Conservation (phyloP, 2,888 invertebrate genomes). For the Aromia moschata region DNA sequence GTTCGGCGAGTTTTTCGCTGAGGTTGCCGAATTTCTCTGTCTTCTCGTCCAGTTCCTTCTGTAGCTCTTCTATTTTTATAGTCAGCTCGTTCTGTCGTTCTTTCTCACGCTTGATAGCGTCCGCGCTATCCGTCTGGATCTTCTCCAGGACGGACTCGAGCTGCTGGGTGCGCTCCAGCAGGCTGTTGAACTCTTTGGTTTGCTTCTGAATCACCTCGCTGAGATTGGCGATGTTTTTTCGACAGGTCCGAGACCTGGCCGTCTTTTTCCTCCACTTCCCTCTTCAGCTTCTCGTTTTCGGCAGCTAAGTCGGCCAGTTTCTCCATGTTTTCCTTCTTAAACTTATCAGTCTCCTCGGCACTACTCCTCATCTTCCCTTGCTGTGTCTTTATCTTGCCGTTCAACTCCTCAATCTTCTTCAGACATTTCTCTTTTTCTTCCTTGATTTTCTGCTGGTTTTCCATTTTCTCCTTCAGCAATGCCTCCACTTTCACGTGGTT, state of each 20-base stretch:
- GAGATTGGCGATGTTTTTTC: constrained; percentile 22
- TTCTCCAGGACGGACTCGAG: constrained; percentile 27
- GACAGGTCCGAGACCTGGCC: constrained; percentile 28
- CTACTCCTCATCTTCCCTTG: neutral
- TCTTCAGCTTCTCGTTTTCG: constrained; percentile 22
- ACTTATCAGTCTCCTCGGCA: neutral
- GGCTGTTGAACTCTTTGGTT: constrained; percentile 37
- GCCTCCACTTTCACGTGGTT: neutral
- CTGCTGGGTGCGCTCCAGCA: constrained; percentile 36
- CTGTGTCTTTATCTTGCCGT: constrained; percentile 17
- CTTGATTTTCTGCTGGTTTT: neutral
- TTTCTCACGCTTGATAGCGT: constrained; percentile 39
- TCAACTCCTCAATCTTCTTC: constrained; percentile 1
- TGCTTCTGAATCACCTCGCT: constrained; percentile 33
- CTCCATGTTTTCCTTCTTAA: constrained; percentile 1
- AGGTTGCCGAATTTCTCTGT: constrained; percentile 22
- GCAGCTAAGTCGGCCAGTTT: constrained; percentile 16
- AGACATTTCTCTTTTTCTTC: neutral
- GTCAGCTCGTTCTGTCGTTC: constrained; percentile 33
- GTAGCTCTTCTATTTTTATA: constrained; percentile 32
- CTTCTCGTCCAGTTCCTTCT: constrained; percentile 29
- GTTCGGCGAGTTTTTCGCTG: constrained; percentile 17
- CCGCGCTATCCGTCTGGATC: constrained; percentile 26
- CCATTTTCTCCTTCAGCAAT: neutral
- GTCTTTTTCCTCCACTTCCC: constrained; percentile 28